Percentiles rank a stretch among this genome's conserved stretches.
Evolutionary conservation across 2,113 vertebrate genomes (phyloP).

Genomic region (Cettia cetti): DNA sequence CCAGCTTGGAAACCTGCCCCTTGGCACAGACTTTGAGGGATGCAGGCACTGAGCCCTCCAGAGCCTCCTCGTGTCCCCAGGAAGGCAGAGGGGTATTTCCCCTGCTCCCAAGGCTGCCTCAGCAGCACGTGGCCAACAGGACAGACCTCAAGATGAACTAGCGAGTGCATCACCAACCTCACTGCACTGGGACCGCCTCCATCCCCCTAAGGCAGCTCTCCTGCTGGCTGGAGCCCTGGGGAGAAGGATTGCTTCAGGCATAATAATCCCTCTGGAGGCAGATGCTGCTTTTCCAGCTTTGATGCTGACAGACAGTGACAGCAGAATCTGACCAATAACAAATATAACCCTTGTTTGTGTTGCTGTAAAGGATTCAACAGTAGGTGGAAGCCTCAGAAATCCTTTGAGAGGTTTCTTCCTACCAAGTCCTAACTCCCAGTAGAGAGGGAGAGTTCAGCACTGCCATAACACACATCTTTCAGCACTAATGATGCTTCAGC

Average conservation of each 20-base stretch:
- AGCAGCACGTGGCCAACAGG: not conserved
- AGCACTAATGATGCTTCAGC: not conserved
- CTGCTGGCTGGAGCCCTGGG: not conserved
- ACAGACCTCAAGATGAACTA: not conserved
- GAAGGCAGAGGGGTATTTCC: not conserved
- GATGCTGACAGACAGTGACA: conserved; percentile 8
- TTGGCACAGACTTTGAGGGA: not conserved
- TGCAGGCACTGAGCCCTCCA: not conserved
- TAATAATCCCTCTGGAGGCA: not conserved
- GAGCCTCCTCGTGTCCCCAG: rapidly evolving
- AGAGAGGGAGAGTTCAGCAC: not conserved
- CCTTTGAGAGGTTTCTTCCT: conserved; percentile 10
- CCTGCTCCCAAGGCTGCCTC: not conserved
- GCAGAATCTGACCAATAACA: not conserved
- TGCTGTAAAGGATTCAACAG: conserved; percentile 2
- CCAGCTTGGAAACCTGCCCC: not conserved
- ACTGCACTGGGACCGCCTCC: not conserved
- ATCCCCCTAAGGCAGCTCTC: not conserved
- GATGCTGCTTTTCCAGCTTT: conserved; percentile 4
- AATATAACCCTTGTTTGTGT: not conserved
- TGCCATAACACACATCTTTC: not conserved
- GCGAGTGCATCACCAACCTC: not conserved
- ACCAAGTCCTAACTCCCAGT: not conserved
- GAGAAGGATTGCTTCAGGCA: not conserved
- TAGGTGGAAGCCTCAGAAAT: conserved; percentile 47